Base-by-base conservation (phyloP, 2,888 invertebrate genomes). In the Mimachlamys varia region DNA sequence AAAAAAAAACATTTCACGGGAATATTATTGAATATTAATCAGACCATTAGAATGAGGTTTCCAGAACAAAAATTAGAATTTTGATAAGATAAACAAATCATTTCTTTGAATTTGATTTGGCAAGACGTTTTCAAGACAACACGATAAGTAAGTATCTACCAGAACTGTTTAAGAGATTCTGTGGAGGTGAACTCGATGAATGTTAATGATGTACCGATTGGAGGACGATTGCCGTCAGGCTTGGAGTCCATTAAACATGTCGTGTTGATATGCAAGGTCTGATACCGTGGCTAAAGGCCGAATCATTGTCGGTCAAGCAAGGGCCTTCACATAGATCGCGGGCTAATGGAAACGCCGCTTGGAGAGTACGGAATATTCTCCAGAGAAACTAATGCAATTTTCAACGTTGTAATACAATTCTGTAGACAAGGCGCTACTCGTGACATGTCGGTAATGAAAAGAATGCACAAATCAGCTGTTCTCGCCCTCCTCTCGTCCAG, bases 351-450 rank as follows among this genome's bases (percentile, higher is more conserved):
- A 76, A 33, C 76, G 76, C 88, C 49, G 88, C 88, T 88, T 19
- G 27, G 55, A 90, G 90, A 88, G 90, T 88, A 88, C 55, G 88
- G 58, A 90, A 90, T 62, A 90, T 58, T 58, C 88, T 90, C 90
- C 76, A n/a, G 88, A 38, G 88, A 19, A n/a, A 27, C 55, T 90
- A 90, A 90, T 90, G 90, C 38, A 90, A 90, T 90, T 90, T 90
- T 33, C 90, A 88, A 58, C 88, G 53, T 49, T 15, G 49, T 90
- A 90, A 90, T 90, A 58, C 49, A 90, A 90, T 90, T 90, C 55
- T n/a, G 88, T 88, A 88, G 88, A 90, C 88, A 88, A 88, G 88
- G 62, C 90, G 88, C 88, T 88, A 88, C 38, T 49, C 88, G 88
- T 50, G 90, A 88, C 88, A 44, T 33, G 62, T 55, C 49, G 88